phyloP scores from a whole-genome alignment of 2,888 invertebrate genomes.

The Orthonevra nobilis region DNA sequence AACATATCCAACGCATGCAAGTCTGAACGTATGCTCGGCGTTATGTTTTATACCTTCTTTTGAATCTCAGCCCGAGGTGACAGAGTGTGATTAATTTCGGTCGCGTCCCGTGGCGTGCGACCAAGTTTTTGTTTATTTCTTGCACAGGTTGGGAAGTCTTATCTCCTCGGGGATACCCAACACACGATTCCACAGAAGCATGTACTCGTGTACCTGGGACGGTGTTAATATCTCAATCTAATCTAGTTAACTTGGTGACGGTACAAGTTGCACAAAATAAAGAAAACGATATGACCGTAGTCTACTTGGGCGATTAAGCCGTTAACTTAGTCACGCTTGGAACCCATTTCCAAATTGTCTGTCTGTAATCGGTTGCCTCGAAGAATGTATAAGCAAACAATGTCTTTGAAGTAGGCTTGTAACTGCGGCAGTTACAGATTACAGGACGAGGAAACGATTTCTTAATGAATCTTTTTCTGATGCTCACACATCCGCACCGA shows the following conservation, averaged over 20 bases:
- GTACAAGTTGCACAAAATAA: no score
- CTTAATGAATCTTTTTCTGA: no score
- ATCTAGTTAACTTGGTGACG: no score
- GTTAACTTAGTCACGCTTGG: no score
- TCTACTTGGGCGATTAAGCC: no score
- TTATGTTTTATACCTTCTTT: slow-evolving; percentile 4
- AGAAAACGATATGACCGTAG: slow-evolving; percentile 3
- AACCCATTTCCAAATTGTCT: no score
- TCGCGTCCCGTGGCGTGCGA: slow-evolving; percentile 41
- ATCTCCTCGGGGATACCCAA: slow-evolving; percentile 28
- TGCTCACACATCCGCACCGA: no score
- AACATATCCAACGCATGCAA: slow-evolving; percentile 25
- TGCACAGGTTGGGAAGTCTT: slow-evolving; percentile 44
- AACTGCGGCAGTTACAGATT: no score
- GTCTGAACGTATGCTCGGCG: not conserved
- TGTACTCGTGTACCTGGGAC: slow-evolving; percentile 15
- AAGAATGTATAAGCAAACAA: no score
- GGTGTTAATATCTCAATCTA: slow-evolving; percentile 52
- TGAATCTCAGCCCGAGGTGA: slow-evolving; percentile 33
- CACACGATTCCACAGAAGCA: slow-evolving; percentile 53
- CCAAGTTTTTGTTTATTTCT: slow-evolving; percentile 20
- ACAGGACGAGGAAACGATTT: no score
- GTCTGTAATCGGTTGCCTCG: no score
- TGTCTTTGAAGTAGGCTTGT: no score
- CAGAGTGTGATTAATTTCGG: slow-evolving; percentile 66